phyloP scores from a whole-genome alignment of 2,888 invertebrate species.

The Iphiclides podalirius region DNA sequence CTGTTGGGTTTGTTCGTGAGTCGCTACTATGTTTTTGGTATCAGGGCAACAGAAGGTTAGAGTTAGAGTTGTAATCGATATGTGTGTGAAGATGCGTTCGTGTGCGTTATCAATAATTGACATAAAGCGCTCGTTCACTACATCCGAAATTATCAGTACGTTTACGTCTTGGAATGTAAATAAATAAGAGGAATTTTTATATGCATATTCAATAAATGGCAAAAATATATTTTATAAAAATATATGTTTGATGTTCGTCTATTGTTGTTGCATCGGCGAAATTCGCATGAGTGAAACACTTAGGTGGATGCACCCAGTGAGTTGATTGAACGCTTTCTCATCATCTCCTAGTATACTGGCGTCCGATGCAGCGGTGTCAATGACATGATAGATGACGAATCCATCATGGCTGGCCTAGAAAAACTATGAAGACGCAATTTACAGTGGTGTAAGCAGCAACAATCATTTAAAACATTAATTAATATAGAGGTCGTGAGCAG shows the following conservation, averaged over 20 bases:
- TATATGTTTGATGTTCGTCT: no score
- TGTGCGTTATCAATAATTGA: slow-evolving; percentile 48
- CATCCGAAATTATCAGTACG: not conserved
- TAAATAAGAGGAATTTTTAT: not conserved
- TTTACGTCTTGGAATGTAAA: not conserved
- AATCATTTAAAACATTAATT: not conserved
- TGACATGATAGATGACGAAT: slow-evolving; percentile 75
- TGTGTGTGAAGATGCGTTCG: slow-evolving; percentile 38
- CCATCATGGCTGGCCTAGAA: slow-evolving; percentile 26
- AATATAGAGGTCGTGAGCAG: not conserved
- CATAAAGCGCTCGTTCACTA: slow-evolving; percentile 26
- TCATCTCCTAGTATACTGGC: slow-evolving; percentile 67
- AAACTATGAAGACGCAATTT: slow-evolving; percentile 5
- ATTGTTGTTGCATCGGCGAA: slow-evolving; percentile 1
- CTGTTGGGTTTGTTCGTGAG: slow-evolving; percentile 66
- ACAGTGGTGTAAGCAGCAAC: not conserved
- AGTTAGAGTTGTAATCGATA: slow-evolving; percentile 36
- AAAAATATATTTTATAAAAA: no score
- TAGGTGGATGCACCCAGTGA: slow-evolving; percentile 65
- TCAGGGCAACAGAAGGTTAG: slow-evolving; percentile 50
- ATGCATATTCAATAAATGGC: no score
- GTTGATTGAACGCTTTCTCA: slow-evolving; percentile 69
- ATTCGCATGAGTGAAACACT: slow-evolving; percentile 34
- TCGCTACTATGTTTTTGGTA: slow-evolving; percentile 62
- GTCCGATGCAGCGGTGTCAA: slow-evolving; percentile 67